Percentiles rank a stretch among this genome's conserved stretches.
Evolutionary conservation across 2,113 vertebrate genomes (phyloP).

Genomic region (Nibea coibor): DNA sequence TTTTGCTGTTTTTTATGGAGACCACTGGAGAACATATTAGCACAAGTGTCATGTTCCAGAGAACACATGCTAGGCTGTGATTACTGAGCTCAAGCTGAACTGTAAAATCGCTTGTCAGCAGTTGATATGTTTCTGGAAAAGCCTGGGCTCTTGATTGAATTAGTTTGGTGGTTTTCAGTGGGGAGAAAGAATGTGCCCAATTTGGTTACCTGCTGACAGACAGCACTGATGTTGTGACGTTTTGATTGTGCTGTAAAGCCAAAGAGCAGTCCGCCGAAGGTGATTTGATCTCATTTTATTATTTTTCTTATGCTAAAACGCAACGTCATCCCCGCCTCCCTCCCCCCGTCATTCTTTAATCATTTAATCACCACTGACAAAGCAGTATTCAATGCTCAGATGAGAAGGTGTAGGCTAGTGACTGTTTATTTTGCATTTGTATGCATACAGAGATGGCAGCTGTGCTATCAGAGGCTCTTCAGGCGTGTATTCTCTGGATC

Average conservation of each 20-base stretch:
- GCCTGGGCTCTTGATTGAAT: conserved; percentile 77
- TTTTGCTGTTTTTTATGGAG: conserved; percentile 67
- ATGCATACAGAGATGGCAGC: conserved; percentile 58
- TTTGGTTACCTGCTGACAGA: conserved; percentile 71
- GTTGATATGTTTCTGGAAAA: conserved; percentile 79
- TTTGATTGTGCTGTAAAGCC: conserved; percentile 42
- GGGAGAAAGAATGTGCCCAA: conserved; percentile 68
- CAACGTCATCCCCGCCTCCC: neutral
- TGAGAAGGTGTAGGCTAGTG: conserved; percentile 13
- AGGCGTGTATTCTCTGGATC: conserved; percentile 47
- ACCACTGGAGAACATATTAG: conserved; percentile 79
- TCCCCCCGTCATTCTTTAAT: conserved; percentile 4
- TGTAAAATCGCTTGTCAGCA: conserved; percentile 82
- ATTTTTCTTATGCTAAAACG: neutral
- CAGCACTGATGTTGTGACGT: conserved; percentile 54
- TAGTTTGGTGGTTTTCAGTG: conserved; percentile 74
- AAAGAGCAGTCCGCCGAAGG: neutral
- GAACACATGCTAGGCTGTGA: conserved; percentile 80
- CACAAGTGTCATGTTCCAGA: conserved; percentile 77
- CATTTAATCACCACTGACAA: conserved; percentile 41
- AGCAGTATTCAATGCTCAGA: conserved; percentile 32
- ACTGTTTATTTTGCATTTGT: conserved; percentile 54
- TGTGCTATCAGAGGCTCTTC: conserved; percentile 62
- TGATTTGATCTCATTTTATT: neutral
- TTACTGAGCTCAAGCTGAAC: conserved; percentile 76